Evolutionary conservation across 2,113 vertebrate species (phyloP).

Genomic region (Entomyzon cyanotis): DNA sequence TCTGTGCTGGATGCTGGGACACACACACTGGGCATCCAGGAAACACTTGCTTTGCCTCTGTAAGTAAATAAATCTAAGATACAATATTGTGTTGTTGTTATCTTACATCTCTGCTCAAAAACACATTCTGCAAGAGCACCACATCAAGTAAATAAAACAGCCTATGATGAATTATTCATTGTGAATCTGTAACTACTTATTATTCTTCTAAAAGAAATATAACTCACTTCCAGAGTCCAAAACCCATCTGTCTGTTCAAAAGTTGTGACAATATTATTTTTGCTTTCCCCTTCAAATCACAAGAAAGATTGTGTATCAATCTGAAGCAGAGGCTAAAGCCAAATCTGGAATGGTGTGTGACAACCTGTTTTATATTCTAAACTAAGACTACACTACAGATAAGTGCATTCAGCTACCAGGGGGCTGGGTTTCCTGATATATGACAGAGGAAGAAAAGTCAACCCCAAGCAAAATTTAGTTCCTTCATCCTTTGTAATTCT

Average conservation of each 20-base stretch:
- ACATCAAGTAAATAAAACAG: constrained; percentile 50
- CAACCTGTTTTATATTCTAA: constrained; percentile 12
- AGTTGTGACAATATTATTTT: constrained; percentile 55
- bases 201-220: constrained; percentile 59
- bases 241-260: constrained; percentile 1
- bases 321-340: constrained; percentile 13
- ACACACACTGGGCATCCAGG: not conserved
- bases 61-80: constrained; percentile 47
- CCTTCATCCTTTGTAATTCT: not conserved
- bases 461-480: not conserved
- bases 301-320: constrained; percentile 26
- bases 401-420: not conserved
- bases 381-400: not conserved
- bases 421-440: not conserved
- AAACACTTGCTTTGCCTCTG: constrained; percentile 21
- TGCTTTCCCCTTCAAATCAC: constrained; percentile 56
- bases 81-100: constrained; percentile 32
- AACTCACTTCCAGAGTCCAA: constrained; percentile 33
- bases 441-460: not conserved
- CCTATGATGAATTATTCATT: constrained; percentile 63
- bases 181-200: constrained; percentile 34
- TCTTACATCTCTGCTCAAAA: constrained; percentile 54
- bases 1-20: not conserved
- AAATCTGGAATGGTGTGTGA: not conserved
- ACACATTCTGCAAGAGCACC: constrained; percentile 21